Evolutionary conservation across 1,140 invertebrate species (phyloP).

Genomic region (Tyrophagus putrescentiae): DNA sequence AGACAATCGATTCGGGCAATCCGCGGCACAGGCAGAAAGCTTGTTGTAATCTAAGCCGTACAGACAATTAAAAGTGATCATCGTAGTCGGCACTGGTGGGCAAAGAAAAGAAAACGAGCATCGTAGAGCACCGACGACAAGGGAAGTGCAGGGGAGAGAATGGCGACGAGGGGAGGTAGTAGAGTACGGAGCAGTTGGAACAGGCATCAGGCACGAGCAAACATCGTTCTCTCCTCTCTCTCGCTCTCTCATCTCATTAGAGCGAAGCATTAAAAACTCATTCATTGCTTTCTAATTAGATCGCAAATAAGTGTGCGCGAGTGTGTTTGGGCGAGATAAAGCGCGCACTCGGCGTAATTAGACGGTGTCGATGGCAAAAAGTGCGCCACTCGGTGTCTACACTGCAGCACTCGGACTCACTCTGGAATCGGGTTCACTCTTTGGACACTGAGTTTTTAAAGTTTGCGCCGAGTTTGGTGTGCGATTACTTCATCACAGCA

Average conservation of each 20-base stretch:
- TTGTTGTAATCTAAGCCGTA: not conserved
- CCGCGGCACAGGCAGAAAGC: not conserved
- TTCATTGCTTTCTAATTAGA: constrained; percentile 14
- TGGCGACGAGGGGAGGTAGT: too few species aligned
- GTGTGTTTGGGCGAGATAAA: constrained; percentile 12
- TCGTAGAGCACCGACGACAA: too few species aligned
- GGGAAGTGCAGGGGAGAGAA: too few species aligned
- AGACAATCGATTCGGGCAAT: not conserved
- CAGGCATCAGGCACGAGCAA: too few species aligned
- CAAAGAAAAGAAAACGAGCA: too few species aligned
- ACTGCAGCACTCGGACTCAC: not conserved
- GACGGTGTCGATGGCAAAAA: constrained; percentile 8
- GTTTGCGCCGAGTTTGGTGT: not conserved
- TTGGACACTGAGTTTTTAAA: too few species aligned
- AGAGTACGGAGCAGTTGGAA: too few species aligned
- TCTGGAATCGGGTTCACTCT: not conserved
- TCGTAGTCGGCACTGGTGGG: too few species aligned
- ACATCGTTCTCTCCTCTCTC: too few species aligned
- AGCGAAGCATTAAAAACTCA: constrained; percentile 14
- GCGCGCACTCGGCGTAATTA: constrained; percentile 5
- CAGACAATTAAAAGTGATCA: too few species aligned
- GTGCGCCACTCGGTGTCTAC: not conserved
- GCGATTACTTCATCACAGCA: constrained; percentile 12
- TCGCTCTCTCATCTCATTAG: too few species aligned
- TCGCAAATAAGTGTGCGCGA: constrained; percentile 1